Conservation (phyloP, 2,888 invertebrate species). For the Himalopsyche anomala region DNA sequence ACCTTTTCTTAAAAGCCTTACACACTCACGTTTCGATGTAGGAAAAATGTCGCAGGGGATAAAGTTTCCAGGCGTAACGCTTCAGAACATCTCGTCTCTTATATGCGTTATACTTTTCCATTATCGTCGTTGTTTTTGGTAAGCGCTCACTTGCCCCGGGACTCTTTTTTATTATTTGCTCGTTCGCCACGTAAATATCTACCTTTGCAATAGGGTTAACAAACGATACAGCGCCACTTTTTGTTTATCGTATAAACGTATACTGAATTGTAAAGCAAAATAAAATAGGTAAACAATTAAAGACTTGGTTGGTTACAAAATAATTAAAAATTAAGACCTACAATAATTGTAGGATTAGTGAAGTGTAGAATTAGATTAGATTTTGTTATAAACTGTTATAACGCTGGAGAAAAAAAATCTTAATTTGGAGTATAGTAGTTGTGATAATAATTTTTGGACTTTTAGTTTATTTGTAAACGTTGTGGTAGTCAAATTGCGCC, state of each 20-base stretch:
- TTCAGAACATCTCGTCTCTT: constrained; percentile 54
- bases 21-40: constrained; percentile 46
- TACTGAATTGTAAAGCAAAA: background rate
- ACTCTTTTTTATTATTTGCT: constrained; percentile 48
- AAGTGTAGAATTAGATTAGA: too few relatives aligned
- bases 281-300: too few relatives aligned
- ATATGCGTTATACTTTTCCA: constrained; percentile 62
- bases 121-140: constrained; percentile 60
- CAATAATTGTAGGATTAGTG: too few relatives aligned
- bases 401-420: too few relatives aligned
- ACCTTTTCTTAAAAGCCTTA: constrained; percentile 40
- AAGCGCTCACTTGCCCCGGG: constrained; percentile 38
- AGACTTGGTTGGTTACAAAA: too few relatives aligned
- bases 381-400: too few relatives aligned
- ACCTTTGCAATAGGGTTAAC: constrained; percentile 23
- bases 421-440: too few relatives aligned
- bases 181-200: background rate
- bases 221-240: too few relatives aligned
- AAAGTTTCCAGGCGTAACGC: constrained; percentile 32
- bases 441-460: too few relatives aligned
- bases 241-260: background rate
- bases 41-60: constrained; percentile 51
- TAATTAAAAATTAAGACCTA: too few relatives aligned
- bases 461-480: too few relatives aligned
- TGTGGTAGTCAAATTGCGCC: too few relatives aligned